These are phyloP conservation scores for Andrena chrysosceles DNA, from an alignment of 2,888 invertebrate species.

Conservation along the genomic window DNA sequence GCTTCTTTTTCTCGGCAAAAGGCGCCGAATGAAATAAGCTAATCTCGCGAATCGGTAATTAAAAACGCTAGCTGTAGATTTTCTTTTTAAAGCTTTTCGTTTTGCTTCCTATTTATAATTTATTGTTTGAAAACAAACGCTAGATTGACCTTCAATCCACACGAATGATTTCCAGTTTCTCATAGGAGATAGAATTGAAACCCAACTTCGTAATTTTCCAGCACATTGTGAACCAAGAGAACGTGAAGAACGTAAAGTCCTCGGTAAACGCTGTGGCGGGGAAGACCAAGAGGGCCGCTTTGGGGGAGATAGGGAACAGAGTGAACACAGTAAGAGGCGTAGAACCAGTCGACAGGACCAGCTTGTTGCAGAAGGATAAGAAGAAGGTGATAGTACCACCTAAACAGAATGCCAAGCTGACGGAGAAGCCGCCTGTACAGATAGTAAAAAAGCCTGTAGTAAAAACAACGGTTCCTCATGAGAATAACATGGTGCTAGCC, in stretches of 20 bases:
- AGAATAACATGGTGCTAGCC: slow-evolving; percentile 24
- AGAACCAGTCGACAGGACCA: slow-evolving; percentile 79
- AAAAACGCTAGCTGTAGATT: too few relatives aligned
- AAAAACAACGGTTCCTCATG: slow-evolving; percentile 58
- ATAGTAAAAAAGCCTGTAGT: slow-evolving; percentile 74
- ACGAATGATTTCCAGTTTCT: background rate
- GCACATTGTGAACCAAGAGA: slow-evolving; percentile 81
- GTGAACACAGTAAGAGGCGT: slow-evolving; percentile 83
- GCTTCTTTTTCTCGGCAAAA: too few relatives aligned
- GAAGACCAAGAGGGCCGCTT: slow-evolving; percentile 83
- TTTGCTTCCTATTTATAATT: background rate
- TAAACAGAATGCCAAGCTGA: slow-evolving; percentile 58
- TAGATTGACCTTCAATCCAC: background rate
- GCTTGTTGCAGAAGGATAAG: slow-evolving; percentile 72
- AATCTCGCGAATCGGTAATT: too few relatives aligned
- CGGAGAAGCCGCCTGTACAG: slow-evolving; percentile 69
- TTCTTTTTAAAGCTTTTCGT: background rate
- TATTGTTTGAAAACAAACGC: background rate
- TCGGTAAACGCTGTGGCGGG: slow-evolving; percentile 58
- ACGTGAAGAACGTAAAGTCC: slow-evolving; percentile 77
- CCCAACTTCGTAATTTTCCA: slow-evolving; percentile 56
- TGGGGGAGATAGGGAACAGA: slow-evolving; percentile 86
- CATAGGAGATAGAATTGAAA: background rate
- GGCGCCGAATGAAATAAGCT: background rate
- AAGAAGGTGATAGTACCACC: slow-evolving; percentile 63